Base-by-base conservation (phyloP, 2,888 invertebrate genomes). In the Rotaria sp. region DNA sequence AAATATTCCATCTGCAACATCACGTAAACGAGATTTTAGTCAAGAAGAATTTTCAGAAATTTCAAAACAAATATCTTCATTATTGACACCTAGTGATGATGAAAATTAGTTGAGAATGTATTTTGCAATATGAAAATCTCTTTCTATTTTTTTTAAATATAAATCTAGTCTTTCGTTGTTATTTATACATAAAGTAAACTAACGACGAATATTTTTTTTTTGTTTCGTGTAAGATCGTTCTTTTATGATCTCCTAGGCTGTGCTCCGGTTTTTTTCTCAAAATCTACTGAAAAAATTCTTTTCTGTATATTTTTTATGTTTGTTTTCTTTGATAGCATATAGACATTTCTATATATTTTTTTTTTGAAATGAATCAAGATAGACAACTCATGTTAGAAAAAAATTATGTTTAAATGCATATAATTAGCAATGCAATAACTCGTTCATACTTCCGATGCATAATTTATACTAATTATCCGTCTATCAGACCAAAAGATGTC, bases 101-200 rank as follows among this genome's bases (percentile, higher is more conserved):
- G 67, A 67, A 10, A 67, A 67, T 67, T 67, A 67, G 21, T 35
- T 18, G 21, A 8, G 2, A 35, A 67, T 67, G 4, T 35, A 38
- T 30, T 21, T 15, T 26, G 55, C 55, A 55, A 26, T 55, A 67
- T 18, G 1, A 67, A 35, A 35, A 35, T 35, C 21, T n/a, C 26
- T 15, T 55, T 55, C 10, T 26, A 24, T 52, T 52, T 52, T 52
- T 24, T 52, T 52, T 21, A 52, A 30, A 30, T n/a, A 13, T 30
- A 30, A 67, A 35, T 67, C 67, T 67, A 67, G 67, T 67, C 67
- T 35, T 67, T 67, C 67, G 67, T 67, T 67, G n/a, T 67, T n/a
- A 30, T 35, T 35, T 67, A 21, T 35, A 67, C 18, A 35, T 67
- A 4, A 67, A 35, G 18, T 67, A 35, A 67, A 26, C 55, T 55